These are phyloP conservation scores for Varanus salvator DNA, from an alignment of 2,113 vertebrate species.

Conservation along the genomic window DNA sequence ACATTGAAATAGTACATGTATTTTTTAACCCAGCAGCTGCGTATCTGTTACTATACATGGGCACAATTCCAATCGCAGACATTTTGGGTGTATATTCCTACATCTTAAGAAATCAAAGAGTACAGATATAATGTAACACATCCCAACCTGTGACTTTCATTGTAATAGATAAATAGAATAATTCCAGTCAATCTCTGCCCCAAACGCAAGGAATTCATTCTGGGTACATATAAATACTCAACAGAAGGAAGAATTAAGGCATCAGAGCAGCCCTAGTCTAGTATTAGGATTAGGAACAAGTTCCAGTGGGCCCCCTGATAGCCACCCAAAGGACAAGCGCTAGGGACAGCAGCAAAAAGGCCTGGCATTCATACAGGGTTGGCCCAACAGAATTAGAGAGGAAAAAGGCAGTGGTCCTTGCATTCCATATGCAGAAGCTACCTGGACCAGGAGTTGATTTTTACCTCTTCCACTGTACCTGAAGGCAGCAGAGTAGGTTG, in stretches of 20 bases:
- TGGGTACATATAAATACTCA: background rate
- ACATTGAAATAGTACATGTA: background rate
- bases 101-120: conserved; percentile 3
- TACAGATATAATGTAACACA: background rate
- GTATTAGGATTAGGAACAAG: too few relatives aligned
- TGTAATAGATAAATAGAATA: background rate
- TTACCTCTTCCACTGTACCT: too few relatives aligned
- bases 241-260: background rate
- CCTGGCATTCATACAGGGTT: too few relatives aligned
- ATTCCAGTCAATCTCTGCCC: background rate
- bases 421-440: too few relatives aligned
- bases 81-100: background rate
- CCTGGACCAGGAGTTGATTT: too few relatives aligned
- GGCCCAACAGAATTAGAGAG: too few relatives aligned
- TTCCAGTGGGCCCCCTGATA: too few relatives aligned
- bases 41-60: conserved; percentile 1
- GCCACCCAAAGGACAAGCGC: too few relatives aligned
- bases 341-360: too few relatives aligned
- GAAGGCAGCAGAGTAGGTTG: too few relatives aligned
- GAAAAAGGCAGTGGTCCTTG: too few relatives aligned
- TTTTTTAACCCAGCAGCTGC: background rate
- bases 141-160: background rate
- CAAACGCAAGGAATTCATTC: background rate
- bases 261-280: background rate
- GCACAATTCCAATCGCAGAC: background rate